Evolutionary conservation across 1,140 invertebrate genomes (phyloP), one percentile per base, ranked within the genome.

Genomic region (Aphidius gifuensis): DNA sequence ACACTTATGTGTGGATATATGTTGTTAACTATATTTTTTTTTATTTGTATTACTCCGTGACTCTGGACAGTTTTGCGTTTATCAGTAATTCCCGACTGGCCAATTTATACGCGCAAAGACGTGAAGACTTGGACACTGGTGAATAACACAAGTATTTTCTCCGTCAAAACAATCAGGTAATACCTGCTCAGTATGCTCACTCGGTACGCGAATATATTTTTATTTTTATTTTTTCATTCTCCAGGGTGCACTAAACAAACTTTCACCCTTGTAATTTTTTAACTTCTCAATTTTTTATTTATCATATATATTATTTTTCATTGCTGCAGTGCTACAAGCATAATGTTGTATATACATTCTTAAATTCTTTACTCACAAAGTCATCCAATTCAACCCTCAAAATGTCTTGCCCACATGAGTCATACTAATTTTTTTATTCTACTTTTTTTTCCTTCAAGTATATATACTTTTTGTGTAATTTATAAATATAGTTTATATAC

Each of bases 111-210:
- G 68, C 59, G 65, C 64, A 65, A 59, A 49, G 50, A 53, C 50
- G 54, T 55, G 59, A 69, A 32, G 23, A 32, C 23, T 32, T 32
- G 23, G 23, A 32, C 23, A 3, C 23, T 32, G 23, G 64, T 59
- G 57, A 66, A 66, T 58, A 66, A 47, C 21, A 44, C 56, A 7
- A 43, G 53, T 7, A 16, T 5, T 44, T 11, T 44, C 53, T 55
- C 44, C 39, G 40, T 59, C 62, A 64, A 76, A 74, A 80, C 78
- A 79, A 79, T 80, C 78, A 77, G 74, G 78, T 80, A 80, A 80
- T 80, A 76, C 75, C 77, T 80, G 72, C 68, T 79, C 78, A 72
- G 78, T 79, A 80, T 80, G 77, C 76, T 66, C 58, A 68, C 65
- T 69, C 65, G 67, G 67, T 55, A 32, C 55, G 63, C 62, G 67